Base-by-base conservation (phyloP, 2,888 invertebrate genomes). In the Pocota personata region DNA sequence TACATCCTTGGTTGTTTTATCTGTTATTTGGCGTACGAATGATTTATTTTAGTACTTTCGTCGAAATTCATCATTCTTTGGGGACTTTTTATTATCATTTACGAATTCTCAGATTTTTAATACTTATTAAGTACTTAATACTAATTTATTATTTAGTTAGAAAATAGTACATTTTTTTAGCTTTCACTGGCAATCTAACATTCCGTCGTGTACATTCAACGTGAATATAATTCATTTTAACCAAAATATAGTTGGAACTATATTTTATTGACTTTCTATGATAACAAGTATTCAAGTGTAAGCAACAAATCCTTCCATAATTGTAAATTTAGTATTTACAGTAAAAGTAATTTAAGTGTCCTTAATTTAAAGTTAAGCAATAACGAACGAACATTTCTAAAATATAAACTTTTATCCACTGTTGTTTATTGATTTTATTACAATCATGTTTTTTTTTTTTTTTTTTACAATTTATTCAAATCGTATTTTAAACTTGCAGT, bases 291-390 rank as follows among this genome's bases (percentile, higher is more conserved):
- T 52, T 57, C n/a, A 76, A 46, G 37, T 62, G 50, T 66, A 66
- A 84, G 79, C 50, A 79, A 84, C 79, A 79, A 84, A 79, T 84
- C 84, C 84, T 84, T 84, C 84, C 84, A 80, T 79, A 24, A 71
- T 66, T 73, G 67, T 79, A 84, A 71, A 80, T 76, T 83, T 57
- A 76, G 52, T 58, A 67, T 67, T 66, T 64, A 64, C 48, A 60
- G 62, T 21, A 50, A 62, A 46, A 46, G 19, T 60, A 60, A 27
- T 30, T 14, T 79, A 76, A 75, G 79, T 71, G 66, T 71, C 64
- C 62, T 84, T 75, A 78, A 62, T 37, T 21, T 32, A 62, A 55
- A 35, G 55, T 55, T 40, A 73, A 37, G 43, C 21, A 71, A 30
- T 58, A 58, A 40, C 69, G 21, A 79, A 64, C 62, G 62, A 75